These are phyloP conservation scores for Bombycilla garrulus DNA, from an alignment of 2,113 vertebrate genomes.

Conservation along the genomic window DNA sequence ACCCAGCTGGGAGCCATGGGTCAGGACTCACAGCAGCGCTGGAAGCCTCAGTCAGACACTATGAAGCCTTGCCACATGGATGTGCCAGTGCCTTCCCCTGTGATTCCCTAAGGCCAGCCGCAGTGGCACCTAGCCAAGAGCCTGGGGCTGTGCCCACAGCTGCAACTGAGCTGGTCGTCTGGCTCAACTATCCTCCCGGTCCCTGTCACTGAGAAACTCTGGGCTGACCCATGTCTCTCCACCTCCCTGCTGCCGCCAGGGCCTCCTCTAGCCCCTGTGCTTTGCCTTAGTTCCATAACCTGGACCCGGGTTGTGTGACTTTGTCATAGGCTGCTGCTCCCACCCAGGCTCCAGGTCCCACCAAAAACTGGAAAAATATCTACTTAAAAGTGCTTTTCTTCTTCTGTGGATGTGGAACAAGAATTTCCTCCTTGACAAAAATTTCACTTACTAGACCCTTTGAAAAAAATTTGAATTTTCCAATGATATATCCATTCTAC, in stretches of 20 bases:
- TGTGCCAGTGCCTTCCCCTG: fast-evolving
- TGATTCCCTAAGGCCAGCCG: background rate
- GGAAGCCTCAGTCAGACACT: too few relatives aligned
- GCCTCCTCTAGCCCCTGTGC: background rate
- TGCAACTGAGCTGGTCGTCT: background rate
- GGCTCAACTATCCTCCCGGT: fast-evolving
- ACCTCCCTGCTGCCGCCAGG: background rate
- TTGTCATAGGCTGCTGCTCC: background rate
- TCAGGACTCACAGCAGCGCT: background rate
- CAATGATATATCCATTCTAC: background rate
- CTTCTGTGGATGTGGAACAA: background rate
- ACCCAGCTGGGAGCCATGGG: fast-evolving
- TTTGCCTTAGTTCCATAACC: background rate
- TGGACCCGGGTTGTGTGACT: background rate
- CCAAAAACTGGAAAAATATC: fast-evolving
- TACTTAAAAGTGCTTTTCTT: background rate
- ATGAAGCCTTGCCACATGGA: fast-evolving
- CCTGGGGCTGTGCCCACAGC: too few relatives aligned
- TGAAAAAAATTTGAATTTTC: background rate
- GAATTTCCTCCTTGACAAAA: background rate
- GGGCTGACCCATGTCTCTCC: background rate
- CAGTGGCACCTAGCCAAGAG: fast-evolving
- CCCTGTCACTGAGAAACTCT: background rate
- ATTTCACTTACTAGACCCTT: background rate
- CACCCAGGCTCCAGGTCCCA: fast-evolving